Evolutionary conservation across 2,888 invertebrate genomes (phyloP), one percentile per base, ranked within the genome.

Genomic region (Nomada hirtipes): DNA sequence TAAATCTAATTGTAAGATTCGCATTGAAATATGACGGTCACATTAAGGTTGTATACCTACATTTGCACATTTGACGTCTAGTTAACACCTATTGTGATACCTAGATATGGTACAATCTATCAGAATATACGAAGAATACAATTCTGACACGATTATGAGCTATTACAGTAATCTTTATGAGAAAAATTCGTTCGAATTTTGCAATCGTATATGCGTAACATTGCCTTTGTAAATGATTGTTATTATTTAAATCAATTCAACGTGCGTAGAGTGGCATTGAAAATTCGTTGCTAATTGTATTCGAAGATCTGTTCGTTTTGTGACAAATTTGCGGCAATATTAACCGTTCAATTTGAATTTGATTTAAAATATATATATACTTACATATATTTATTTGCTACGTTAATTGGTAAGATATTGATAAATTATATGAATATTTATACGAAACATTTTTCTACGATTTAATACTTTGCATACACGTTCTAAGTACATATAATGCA

Each of bases 381-480:
- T 20, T 20, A 61, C 42, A 59, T 52, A 55, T 64, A 44, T 57
- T 57, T 29, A 76, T 64, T 64, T 55, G 47, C 36, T 67, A 20
- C 47, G 55, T 76, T 60, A 69, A 68, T 75, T 55, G 65, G 61
- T 67, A 68, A 78, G 59, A 72, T 73, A 29, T 36, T 13, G 26
- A 68, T 81, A 42, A 61, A 47, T 73, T 78, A 77, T 60, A 74
- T 65, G 59, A 80, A 75, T 18, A 11, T 81, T 77, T 75, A 71
- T 60, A 78, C 71, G 67, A 52, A 59, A 74, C 71, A 55, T 71
- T 86, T 86, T 86, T 86, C 70, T 78, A 83, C 64, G 61, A 73
- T 68, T 36, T 52, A 73, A 52, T 86, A 76, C 61, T 59, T 36
- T 70, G 55, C 72, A 61, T 59, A 55, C 57, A 53, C 63, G 55